Evolutionary conservation across 2,113 vertebrate species (phyloP), one percentile per base, ranked within the genome.

Genomic region (Alligator mississippiensis): DNA sequence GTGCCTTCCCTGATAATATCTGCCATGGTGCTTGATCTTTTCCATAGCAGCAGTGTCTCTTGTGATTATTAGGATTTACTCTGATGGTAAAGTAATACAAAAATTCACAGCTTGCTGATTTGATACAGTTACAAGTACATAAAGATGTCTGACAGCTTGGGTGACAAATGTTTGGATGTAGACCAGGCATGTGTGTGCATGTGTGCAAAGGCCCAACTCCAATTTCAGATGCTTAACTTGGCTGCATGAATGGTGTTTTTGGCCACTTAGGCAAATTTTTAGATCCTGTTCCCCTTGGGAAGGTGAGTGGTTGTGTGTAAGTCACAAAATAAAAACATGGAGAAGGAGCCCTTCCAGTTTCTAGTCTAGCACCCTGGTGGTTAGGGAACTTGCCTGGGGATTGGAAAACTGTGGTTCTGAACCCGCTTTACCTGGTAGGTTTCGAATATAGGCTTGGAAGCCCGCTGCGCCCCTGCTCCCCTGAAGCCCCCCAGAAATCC

Each of bases 1-100:
- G 16, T 27, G 5, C 21, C 21, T 80, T 80, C 60, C 66, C 58
- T 82, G 38, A 22, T 55, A 24, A 4, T 11, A 5, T n/a, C 16
- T 58, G 57, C n/a, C 28, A 59, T 68, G 57, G n/a, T 15, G n/a
- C 30, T 13, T 64, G 28, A 9, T 34, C 78, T 61, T 22, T 47
- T 70, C 63, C 30, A 15, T 22, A 64, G 64, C 75, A 72, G 27
- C 22, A 57, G 22, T 47, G 57, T 77, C 78, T 60, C 24, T 54
- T 24, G 47, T 28, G 47, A 28, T 82, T 59, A 24, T 74, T 28
- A 74, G 18, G 9, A 47, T 78, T 82, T 87, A 62, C 61, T 77
- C 70, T 34, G 28, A 30, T 18, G 17, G 27, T 60, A 57, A 63
- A 74, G 38, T 63, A 34, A 28, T 0, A 0, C 0, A 2, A 30